phyloP scores from a whole-genome alignment of 2,113 vertebrate species.

The Callospermophilus lateralis region DNA sequence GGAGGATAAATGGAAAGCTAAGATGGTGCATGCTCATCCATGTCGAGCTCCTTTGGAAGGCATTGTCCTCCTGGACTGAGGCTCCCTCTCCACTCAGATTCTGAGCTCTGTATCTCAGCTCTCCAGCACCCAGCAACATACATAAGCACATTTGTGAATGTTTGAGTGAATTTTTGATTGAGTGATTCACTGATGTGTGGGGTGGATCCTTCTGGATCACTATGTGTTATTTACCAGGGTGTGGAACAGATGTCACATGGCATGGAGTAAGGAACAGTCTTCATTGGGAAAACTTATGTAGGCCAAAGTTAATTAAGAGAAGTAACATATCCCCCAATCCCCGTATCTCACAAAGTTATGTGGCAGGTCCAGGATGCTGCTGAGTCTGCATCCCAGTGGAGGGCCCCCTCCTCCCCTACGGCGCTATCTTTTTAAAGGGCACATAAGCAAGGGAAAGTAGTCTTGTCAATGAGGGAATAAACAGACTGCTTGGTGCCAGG shows the following conservation, averaged over 20 bases:
- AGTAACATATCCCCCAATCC: not conserved
- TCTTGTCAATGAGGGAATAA: not conserved
- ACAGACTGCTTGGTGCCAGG: not conserved
- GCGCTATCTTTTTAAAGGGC: not conserved
- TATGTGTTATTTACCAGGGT: not conserved
- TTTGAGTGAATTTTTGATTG: not conserved
- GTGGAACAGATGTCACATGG: not conserved
- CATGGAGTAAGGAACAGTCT: not conserved
- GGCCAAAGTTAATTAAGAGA: not conserved
- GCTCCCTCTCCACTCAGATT: not conserved
- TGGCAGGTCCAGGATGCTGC: not conserved
- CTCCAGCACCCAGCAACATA: not conserved
- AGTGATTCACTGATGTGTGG: not conserved
- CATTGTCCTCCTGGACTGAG: not conserved
- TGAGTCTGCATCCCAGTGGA: not conserved
- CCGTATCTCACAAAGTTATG: not conserved
- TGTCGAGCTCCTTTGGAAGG: not conserved
- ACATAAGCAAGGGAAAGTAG: not conserved
- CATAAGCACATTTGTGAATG: not conserved
- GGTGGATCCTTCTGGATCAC: not conserved
- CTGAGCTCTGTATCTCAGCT: not conserved
- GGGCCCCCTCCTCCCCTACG: not conserved
- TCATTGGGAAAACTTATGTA: not conserved
- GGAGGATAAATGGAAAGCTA: not conserved
- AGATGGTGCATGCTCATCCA: no score